These are phyloP conservation scores for Morus bassanus DNA, from an alignment of 2,797 vertebrate genomes.

Conservation along the genomic window DNA sequence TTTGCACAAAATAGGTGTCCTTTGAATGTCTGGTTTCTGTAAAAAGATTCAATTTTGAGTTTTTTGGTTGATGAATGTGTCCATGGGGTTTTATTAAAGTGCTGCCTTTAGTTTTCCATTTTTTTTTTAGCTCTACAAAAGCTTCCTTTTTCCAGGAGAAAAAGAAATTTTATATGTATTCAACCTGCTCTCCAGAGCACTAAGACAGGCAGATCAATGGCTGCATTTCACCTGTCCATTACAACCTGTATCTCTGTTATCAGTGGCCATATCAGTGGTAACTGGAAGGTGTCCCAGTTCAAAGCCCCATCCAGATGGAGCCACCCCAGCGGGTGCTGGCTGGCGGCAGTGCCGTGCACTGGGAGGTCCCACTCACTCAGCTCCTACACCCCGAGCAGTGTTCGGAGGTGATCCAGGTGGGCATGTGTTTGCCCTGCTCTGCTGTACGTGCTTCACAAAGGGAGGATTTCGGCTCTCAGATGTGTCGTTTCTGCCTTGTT, in stretches of 20 bases:
- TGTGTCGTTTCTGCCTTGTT: neutral
- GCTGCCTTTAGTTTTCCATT: neutral
- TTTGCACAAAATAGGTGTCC: neutral
- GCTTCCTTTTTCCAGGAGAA: neutral
- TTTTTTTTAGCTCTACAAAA: neutral
- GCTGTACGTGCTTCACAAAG: neutral
- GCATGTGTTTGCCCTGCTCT: neutral
- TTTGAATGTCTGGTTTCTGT: neutral
- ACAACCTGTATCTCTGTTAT: neutral
- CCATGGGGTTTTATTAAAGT: neutral
- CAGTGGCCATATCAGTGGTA: neutral
- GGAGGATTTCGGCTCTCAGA: neutral
- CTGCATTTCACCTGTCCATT: neutral
- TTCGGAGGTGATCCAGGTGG: neutral
- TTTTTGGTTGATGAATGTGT: neutral
- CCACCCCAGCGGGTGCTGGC: neutral
- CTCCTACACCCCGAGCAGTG: neutral
- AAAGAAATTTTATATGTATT: neutral
- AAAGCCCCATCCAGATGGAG: neutral
- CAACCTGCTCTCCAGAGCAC: neutral
- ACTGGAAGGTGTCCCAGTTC: neutral
- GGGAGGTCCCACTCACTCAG: neutral
- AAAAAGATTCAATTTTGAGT: neutral
- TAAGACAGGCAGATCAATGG: neutral
- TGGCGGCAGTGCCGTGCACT: rapidly evolving